Conservation (phyloP, 2,113 vertebrate species). For the Scopus umbretta region DNA sequence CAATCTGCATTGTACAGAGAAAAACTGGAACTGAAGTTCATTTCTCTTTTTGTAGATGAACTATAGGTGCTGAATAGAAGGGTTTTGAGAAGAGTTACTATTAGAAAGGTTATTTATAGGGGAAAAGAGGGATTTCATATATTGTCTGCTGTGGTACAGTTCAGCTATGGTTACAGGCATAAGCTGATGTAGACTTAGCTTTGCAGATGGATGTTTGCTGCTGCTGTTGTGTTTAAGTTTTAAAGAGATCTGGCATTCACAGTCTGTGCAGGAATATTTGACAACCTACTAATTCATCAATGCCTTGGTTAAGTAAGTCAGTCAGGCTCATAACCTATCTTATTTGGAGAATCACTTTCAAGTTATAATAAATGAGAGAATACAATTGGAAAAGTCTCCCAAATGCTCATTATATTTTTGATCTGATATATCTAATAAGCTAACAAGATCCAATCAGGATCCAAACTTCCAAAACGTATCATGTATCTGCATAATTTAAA, state of each 20-base stretch:
- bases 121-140: background rate
- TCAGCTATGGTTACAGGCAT: background rate
- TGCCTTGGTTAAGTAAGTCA: background rate
- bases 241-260: background rate
- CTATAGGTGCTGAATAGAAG: background rate
- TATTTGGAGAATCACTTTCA: background rate
- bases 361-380: background rate
- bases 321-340: background rate
- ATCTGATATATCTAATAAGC: background rate
- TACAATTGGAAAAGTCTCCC: background rate
- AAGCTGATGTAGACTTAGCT: background rate
- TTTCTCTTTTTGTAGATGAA: background rate
- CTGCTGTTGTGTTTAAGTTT: background rate
- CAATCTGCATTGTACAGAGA: background rate
- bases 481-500: background rate
- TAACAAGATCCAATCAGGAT: background rate
- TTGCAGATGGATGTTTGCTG: background rate
- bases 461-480: background rate
- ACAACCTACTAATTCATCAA: background rate
- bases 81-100: background rate
- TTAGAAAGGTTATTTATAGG: background rate
- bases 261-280: background rate
- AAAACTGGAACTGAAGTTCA: background rate
- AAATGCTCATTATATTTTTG: background rate
- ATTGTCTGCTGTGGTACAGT: background rate